A percentile compares a stretch with the other conserved stretches of the same genome.
Conservation (phyloP, 2,888 invertebrate genomes). For the Panopea generosa region DNA sequence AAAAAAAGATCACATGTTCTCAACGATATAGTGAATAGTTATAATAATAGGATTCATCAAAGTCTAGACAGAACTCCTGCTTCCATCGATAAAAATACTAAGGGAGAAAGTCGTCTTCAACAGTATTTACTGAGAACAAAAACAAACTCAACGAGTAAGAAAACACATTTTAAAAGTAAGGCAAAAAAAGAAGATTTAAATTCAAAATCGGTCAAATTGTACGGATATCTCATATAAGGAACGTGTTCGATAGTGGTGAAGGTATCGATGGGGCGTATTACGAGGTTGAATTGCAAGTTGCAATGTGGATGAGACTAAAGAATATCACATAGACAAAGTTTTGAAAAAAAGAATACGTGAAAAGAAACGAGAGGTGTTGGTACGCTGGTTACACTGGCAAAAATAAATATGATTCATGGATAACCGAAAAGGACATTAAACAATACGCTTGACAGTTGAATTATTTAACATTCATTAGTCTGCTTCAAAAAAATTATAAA, state of each 20-base stretch:
- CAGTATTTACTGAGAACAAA: slow-evolving; percentile 14
- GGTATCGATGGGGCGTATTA: slow-evolving; percentile 15
- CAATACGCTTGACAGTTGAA: background rate
- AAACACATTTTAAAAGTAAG: background rate
- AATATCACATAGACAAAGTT: slow-evolving; percentile 11
- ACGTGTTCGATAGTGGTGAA: slow-evolving; percentile 15
- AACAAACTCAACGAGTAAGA: no score
- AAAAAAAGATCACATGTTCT: slow-evolving; percentile 1
- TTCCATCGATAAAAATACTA: slow-evolving; percentile 3
- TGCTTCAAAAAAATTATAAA: no score
- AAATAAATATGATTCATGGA: slow-evolving; percentile 17
- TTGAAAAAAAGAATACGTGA: slow-evolving; percentile 7
- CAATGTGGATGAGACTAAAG: slow-evolving; percentile 6
- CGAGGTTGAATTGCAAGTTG: slow-evolving; percentile 10
- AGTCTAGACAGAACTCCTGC: background rate
- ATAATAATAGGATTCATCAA: background rate
- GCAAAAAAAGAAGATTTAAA: no score
- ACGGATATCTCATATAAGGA: background rate
- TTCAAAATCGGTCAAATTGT: background rate
- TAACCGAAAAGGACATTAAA: slow-evolving; percentile 2
- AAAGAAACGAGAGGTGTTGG: slow-evolving; percentile 12
- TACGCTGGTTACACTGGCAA: slow-evolving; percentile 19
- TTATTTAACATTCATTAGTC: no score
- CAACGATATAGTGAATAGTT: background rate
- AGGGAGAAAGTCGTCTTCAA: slow-evolving; percentile 19